A percentile compares a stretch with the other conserved stretches of the same genome.
phyloP scores from a whole-genome alignment of 2,113 vertebrate species.

The Ascaphus truei region DNA sequence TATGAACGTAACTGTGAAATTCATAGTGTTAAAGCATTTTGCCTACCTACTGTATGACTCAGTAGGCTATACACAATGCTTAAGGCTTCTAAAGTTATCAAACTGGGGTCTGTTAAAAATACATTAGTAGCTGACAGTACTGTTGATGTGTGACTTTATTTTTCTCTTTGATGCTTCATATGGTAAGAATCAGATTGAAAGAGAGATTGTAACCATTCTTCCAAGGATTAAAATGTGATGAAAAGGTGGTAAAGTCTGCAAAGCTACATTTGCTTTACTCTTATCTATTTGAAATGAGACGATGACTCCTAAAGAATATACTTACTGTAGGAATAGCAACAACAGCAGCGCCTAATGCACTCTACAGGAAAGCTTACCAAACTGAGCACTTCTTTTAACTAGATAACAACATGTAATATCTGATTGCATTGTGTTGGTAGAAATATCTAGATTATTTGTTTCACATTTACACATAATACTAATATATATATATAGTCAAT shows the following conservation, averaged over 20 bases:
- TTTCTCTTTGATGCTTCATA: neutral
- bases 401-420: neutral
- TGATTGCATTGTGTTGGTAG: no score
- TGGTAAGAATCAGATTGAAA: neutral
- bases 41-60: no score
- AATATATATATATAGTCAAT: no score
- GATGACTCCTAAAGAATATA: neutral
- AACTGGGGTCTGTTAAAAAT: neutral
- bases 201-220: conserved; percentile 7
- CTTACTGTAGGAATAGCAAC: neutral
- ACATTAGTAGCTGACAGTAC: neutral
- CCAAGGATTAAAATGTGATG: conserved; percentile 6
- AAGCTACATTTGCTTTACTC: neutral
- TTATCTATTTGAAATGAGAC: conserved; percentile 3
- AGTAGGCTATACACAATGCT: no score
- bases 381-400: neutral
- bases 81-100: no score
- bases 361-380: neutral
- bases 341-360: neutral
- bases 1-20: no score
- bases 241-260: neutral
- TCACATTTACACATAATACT: no score
- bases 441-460: no score
- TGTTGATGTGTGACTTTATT: neutral
- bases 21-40: no score